These are phyloP conservation scores for Molothrus aeneus DNA, from an alignment of 2,797 vertebrate genomes.

Conservation along the genomic window DNA sequence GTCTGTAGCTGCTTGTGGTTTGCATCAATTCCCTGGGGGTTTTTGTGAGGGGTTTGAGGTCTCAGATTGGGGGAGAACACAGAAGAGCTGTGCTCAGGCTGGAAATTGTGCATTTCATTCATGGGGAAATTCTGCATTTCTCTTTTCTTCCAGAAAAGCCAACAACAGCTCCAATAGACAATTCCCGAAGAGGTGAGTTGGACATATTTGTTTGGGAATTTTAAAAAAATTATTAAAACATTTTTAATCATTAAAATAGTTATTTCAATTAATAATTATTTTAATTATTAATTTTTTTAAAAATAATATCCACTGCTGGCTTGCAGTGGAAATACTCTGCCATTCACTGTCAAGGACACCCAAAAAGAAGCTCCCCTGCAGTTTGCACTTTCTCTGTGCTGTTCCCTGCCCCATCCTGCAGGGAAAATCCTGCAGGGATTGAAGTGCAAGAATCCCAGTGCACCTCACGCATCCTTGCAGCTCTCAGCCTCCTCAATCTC, in stretches of 20 bases:
- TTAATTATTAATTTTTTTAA: no score
- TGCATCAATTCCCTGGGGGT: fast-evolving
- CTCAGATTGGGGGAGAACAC: neutral
- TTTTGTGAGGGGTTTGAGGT: neutral
- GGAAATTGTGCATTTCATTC: neutral
- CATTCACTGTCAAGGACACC: neutral
- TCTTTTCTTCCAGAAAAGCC: constrained; percentile 64
- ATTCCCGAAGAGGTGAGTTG: constrained; percentile 59
- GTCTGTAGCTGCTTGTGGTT: neutral
- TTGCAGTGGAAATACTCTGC: neutral
- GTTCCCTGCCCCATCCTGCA: neutral
- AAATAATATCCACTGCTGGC: neutral
- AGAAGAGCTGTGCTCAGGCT: neutral
- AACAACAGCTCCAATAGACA: constrained; percentile 24
- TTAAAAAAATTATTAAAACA: no score
- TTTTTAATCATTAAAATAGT: no score
- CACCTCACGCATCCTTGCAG: neutral
- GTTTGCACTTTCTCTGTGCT: neutral
- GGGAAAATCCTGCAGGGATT: neutral
- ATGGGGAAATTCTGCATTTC: neutral
- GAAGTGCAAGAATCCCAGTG: neutral
- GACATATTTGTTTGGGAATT: neutral
- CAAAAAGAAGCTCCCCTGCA: neutral
- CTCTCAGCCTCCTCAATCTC: neutral
- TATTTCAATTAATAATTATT: no score